Conservation (phyloP, 2,797 vertebrate genomes). For the Cyclopterus lumpus region DNA sequence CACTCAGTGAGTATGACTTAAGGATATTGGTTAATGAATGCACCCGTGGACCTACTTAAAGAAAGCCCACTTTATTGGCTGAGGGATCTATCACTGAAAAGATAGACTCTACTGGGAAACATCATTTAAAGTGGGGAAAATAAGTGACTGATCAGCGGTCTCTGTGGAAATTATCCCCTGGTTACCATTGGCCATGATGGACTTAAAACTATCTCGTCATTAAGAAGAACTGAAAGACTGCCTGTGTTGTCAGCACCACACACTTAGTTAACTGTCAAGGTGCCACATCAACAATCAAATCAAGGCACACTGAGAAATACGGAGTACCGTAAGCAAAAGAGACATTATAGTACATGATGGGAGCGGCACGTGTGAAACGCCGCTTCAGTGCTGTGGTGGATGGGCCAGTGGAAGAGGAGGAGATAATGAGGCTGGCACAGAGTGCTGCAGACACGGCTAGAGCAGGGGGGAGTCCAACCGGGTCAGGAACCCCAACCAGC, state of each 20-base stretch:
- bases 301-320: constrained; percentile 25
- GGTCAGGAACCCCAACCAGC: constrained; percentile 67
- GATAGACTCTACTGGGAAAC: constrained; percentile 19
- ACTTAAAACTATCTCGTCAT: constrained; percentile 32
- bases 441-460: constrained; percentile 77
- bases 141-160: constrained; percentile 47
- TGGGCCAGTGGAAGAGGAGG: constrained; percentile 85
- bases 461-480: constrained; percentile 66
- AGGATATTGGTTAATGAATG: constrained; percentile 23
- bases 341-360: constrained; percentile 70
- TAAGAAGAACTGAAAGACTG: constrained; percentile 32
- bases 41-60: constrained; percentile 15
- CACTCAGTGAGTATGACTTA: constrained; percentile 24
- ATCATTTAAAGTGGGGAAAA: constrained; percentile 19
- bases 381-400: constrained; percentile 87
- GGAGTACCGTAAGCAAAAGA: not conserved
- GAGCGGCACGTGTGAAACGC: constrained; percentile 86
- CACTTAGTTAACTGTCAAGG: constrained; percentile 26
- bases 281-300: constrained; percentile 22
- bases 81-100: constrained; percentile 16
- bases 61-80: constrained; percentile 34
- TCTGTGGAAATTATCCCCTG: constrained; percentile 23
- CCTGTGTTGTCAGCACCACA: constrained; percentile 14
- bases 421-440: constrained; percentile 86
- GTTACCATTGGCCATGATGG: constrained; percentile 35